These are phyloP conservation scores for Rhinoptilus africanus DNA, from an alignment of 2,113 vertebrate species.

Conservation along the genomic window DNA sequence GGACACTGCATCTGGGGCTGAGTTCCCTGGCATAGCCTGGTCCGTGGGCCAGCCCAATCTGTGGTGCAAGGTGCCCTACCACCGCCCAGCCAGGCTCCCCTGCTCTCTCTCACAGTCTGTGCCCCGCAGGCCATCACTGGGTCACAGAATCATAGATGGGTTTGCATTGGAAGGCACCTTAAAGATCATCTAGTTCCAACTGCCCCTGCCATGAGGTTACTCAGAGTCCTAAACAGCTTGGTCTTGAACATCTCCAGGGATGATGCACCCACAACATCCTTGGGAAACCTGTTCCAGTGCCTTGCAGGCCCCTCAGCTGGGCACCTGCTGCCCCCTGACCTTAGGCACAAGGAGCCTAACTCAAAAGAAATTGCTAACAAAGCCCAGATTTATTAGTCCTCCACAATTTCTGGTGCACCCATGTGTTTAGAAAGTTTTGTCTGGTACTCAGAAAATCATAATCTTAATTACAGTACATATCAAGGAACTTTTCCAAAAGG, in stretches of 20 bases:
- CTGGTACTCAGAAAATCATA: neutral
- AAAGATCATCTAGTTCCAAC: neutral
- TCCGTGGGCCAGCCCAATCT: accelerated
- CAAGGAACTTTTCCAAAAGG: neutral
- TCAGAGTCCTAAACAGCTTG: neutral
- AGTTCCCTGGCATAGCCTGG: neutral
- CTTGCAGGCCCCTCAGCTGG: accelerated
- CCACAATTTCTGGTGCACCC: neutral
- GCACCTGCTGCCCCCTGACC: accelerated
- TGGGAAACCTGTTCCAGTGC: too few relatives aligned
- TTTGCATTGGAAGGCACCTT: neutral
- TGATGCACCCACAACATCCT: neutral
- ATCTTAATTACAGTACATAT: accelerated
- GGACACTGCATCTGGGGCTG: accelerated
- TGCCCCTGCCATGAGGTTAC: neutral
- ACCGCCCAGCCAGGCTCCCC: accelerated
- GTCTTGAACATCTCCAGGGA: neutral
- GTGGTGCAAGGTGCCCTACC: accelerated
- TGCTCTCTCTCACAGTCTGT: accelerated
- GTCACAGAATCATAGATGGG: neutral
- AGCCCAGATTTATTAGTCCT: neutral
- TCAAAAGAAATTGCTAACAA: neutral
- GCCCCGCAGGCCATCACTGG: accelerated
- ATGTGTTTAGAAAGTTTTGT: neutral
- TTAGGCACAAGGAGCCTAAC: neutral